These are phyloP conservation scores for Bombus soroeensis DNA, from an alignment of 1,140 invertebrate species.

Conservation along the genomic window DNA sequence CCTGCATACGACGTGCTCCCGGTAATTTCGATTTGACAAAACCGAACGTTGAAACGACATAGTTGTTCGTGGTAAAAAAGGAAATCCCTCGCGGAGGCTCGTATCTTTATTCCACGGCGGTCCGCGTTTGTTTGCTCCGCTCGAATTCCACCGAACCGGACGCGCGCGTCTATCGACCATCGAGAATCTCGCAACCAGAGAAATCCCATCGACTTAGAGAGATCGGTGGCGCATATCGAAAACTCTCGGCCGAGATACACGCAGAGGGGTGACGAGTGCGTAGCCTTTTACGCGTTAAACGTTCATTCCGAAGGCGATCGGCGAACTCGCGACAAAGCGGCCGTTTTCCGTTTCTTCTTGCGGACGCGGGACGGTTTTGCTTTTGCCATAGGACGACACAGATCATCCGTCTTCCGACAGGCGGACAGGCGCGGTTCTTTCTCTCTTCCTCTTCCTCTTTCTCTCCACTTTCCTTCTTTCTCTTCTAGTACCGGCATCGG, in stretches of 20 bases:
- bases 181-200: slow-evolving; percentile 18
- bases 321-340: slow-evolving; percentile 60
- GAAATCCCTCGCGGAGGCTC: slow-evolving; percentile 10
- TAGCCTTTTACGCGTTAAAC: slow-evolving; percentile 66
- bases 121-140: slow-evolving; percentile 37
- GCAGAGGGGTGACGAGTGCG: not conserved
- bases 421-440: slow-evolving; percentile 31
- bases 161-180: slow-evolving; percentile 1
- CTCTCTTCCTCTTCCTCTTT: not conserved
- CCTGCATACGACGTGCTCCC: not conserved
- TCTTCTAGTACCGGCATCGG: not conserved
- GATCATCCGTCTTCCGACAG: slow-evolving; percentile 65
- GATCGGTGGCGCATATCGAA: slow-evolving; percentile 54
- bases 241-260: not conserved
- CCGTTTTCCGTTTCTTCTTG: slow-evolving; percentile 64
- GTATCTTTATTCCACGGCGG: slow-evolving; percentile 58
- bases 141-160: slow-evolving; percentile 52
- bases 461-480: not conserved
- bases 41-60: not conserved
- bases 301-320: slow-evolving; percentile 61
- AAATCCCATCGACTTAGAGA: slow-evolving; percentile 32
- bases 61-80: slow-evolving; percentile 17
- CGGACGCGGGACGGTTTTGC: slow-evolving; percentile 27
- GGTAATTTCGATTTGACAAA: not conserved
- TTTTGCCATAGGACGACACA: slow-evolving; percentile 51